A percentile compares a stretch with the other conserved stretches of the same genome.
Conservation (phyloP, 1,140 invertebrate species). For the Nautilus pompilius region DNA sequence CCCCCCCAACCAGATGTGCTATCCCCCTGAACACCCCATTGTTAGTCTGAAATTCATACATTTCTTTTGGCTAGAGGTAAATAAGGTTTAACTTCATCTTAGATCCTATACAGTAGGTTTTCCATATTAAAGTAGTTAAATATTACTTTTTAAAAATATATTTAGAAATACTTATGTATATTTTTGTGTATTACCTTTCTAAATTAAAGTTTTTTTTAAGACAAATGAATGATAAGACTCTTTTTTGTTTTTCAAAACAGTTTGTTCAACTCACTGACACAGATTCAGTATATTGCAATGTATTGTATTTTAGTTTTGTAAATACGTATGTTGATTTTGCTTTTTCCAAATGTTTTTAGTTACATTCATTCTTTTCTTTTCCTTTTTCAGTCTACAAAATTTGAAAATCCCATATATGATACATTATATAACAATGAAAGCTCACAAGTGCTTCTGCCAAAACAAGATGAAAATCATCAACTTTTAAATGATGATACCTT, state of each 20-base stretch:
- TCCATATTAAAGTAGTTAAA: too few relatives aligned
- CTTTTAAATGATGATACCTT: not conserved
- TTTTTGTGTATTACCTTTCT: too few relatives aligned
- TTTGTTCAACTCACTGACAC: not conserved
- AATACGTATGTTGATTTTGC: not conserved
- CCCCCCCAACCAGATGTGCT: too few relatives aligned
- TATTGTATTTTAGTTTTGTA: not conserved
- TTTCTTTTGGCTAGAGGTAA: too few relatives aligned
- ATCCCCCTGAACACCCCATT: too few relatives aligned
- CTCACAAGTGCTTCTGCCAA: not conserved
- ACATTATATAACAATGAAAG: constrained; percentile 1
- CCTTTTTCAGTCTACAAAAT: not conserved
- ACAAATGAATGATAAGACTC: not conserved
- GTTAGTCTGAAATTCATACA: too few relatives aligned
- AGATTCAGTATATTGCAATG: not conserved
- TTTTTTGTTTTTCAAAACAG: not conserved
- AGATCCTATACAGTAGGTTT: too few relatives aligned
- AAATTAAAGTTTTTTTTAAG: too few relatives aligned
- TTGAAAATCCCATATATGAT: not conserved
- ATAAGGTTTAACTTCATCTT: too few relatives aligned
- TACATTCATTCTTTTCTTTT: not conserved
- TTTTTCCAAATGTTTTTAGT: not conserved
- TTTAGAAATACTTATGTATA: too few relatives aligned
- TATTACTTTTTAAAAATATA: too few relatives aligned
- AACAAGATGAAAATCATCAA: not conserved